phyloP scores from a whole-genome alignment of 2,888 invertebrate genomes.

The Entomobrya multifasciata region DNA sequence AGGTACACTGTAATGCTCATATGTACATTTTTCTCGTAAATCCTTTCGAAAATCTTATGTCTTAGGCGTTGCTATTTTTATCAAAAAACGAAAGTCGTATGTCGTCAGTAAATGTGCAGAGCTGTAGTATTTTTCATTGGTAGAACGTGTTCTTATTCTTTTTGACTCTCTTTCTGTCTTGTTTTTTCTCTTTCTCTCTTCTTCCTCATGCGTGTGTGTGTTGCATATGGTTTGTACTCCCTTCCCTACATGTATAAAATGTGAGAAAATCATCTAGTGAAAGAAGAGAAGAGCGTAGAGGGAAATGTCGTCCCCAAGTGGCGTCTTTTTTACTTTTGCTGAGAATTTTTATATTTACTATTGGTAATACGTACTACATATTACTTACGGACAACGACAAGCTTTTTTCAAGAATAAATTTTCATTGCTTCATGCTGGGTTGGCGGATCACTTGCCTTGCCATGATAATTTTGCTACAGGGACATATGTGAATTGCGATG shows the following conservation, averaged over 20 bases:
- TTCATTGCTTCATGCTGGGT: conserved; percentile 70
- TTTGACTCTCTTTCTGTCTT: background rate
- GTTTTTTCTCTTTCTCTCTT: conserved; percentile 23
- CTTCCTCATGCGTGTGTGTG: conserved; percentile 30
- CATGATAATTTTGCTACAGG: conserved; percentile 70
- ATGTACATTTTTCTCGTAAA: conserved; percentile 6
- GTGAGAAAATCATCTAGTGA: conserved; percentile 11
- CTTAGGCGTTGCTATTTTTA: conserved; percentile 32
- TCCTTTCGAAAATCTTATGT: conserved; percentile 55
- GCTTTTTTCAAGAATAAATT: conserved; percentile 66
- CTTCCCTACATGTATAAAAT: background rate
- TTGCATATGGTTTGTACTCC: background rate
- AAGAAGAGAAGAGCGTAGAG: conserved; percentile 34
- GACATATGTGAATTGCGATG: conserved; percentile 1
- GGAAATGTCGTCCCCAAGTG: conserved; percentile 72
- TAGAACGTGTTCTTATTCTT: conserved; percentile 37
- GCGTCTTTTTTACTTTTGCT: conserved; percentile 65
- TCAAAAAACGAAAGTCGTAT: conserved; percentile 11
- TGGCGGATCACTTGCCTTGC: conserved; percentile 70
- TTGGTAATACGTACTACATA: conserved; percentile 39
- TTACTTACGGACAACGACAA: conserved; percentile 32
- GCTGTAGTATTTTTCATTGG: conserved; percentile 58
- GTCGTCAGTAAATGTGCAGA: conserved; percentile 15
- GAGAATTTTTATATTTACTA: conserved; percentile 66
- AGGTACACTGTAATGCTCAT: background rate